These are phyloP conservation scores for Meghimatium bilineatum DNA, from an alignment of 2,888 invertebrate species.

Conservation along the genomic window DNA sequence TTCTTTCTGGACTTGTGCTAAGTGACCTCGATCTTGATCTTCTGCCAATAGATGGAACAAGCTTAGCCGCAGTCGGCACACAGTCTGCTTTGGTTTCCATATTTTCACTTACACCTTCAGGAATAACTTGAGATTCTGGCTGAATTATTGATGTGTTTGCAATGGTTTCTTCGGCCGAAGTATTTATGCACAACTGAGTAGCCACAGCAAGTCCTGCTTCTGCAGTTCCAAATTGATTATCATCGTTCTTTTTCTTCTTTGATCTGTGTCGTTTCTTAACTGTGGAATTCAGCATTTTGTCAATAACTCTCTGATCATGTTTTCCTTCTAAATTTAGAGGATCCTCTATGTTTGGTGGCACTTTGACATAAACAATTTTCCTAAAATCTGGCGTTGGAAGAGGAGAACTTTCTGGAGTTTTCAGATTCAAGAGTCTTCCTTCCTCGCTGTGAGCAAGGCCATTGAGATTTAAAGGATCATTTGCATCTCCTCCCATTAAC, in stretches of 20 bases:
- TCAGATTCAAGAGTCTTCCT: constrained; percentile 82
- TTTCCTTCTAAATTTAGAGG: constrained; percentile 86
- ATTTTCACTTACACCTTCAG: constrained; percentile 2
- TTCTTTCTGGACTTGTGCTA: constrained; percentile 56
- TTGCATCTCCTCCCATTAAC: constrained; percentile 94
- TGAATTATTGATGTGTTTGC: neutral
- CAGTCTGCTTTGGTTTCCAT: constrained; percentile 29
- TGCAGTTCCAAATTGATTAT: neutral
- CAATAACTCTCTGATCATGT: constrained; percentile 57
- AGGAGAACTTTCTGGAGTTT: constrained; percentile 94
- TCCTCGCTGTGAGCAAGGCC: constrained; percentile 83
- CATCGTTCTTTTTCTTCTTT: constrained; percentile 57
- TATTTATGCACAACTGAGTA: neutral
- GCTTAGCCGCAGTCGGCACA: constrained; percentile 57
- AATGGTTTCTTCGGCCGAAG: neutral
- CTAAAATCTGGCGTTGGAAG: constrained; percentile 88
- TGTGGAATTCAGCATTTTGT: constrained; percentile 41
- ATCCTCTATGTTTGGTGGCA: constrained; percentile 94
- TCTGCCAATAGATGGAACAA: constrained; percentile 51
- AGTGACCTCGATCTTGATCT: constrained; percentile 33
- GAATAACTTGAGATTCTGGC: neutral
- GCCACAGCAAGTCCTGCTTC: neutral
- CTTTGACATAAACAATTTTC: constrained; percentile 89
- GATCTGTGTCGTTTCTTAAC: constrained; percentile 54
- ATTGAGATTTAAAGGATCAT: constrained; percentile 94